Evolutionary conservation across 2,113 vertebrate genomes (phyloP).

Genomic region (Erythrolamprus reginae): DNA sequence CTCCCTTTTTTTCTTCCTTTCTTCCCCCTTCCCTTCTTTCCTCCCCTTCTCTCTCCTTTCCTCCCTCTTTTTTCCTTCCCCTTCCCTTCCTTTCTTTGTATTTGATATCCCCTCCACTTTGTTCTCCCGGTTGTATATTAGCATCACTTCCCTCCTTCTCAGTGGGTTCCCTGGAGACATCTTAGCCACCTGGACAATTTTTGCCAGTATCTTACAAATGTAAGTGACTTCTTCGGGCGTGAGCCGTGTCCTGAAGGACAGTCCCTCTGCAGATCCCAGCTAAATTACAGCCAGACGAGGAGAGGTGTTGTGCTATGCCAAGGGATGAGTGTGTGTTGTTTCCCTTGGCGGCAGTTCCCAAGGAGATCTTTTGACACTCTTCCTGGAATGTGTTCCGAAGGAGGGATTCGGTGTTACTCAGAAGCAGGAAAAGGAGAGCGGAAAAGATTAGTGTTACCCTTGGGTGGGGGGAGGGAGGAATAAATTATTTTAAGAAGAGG

Average conservation of each 20-base stretch:
- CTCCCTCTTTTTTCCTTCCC: no score
- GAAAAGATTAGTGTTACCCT: neutral
- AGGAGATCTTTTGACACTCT: neutral
- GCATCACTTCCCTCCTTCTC: neutral
- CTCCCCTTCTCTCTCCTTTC: accelerated
- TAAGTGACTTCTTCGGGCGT: neutral
- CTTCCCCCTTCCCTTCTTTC: accelerated
- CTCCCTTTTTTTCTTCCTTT: accelerated
- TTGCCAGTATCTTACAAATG: neutral
- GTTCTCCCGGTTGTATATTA: neutral
- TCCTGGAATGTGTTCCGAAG: neutral
- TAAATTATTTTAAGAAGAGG: neutral
- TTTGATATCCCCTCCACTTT: neutral
- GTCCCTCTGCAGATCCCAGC: neutral
- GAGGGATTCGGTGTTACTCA: neutral
- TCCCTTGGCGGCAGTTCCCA: neutral
- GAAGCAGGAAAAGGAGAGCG: neutral
- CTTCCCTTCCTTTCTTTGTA: neutral
- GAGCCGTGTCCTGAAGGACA: neutral
- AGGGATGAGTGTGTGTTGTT: neutral
- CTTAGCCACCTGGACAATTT: neutral
- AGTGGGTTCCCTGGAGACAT: neutral
- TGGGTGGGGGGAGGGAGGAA: neutral
- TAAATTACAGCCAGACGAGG: neutral
- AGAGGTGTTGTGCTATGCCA: neutral